Base-by-base conservation (phyloP, 2,113 vertebrate genomes). In the Acanthisitta chloris region DNA sequence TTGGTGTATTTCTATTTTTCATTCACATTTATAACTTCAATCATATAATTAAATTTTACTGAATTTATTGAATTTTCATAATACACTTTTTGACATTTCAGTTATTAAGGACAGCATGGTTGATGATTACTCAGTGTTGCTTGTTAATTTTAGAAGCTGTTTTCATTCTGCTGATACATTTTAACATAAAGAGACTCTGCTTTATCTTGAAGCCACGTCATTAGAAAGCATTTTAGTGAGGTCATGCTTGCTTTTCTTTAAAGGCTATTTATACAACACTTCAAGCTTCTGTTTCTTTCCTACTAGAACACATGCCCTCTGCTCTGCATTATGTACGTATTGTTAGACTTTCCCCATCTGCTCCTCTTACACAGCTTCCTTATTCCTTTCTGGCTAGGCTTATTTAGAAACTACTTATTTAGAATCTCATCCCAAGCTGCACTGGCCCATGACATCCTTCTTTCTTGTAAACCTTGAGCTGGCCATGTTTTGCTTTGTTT, bases 161-260 rank as follows among this genome's bases (percentile, higher is more conserved):
- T 59, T 46, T 31, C 12, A 61, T 40, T 85, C 48, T 94, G 54
- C 26, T 89, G 95, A 90, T 83, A 81, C 7, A 6, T 89, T 88
- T 86, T 79, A 59, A 82, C 36, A 34, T 34, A 79, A 80, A 40
- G 71, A 74, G 70, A 77, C 24, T n/a, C 48, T 57, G 45, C 61
- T 95, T 86, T 73, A 36, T 62, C 87, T 97, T 83, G 59, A 76
- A 96, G 81, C 65, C 29, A 49, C 2, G 2, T 92, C 36, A 55
- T 76, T 84, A 45, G 55, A 64, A 92, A 84, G 46, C 8, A 31
- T 97, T 97, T 93, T 49, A 48, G 36, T 73, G 84, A 90, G 74
- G 67, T 93, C 51, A 65, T 72, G 65, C 38, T 88, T 90, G 49
- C 55, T 84, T 86, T 86, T 95, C 78, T 93, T 87, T 58, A 81